phyloP scores from a whole-genome alignment of 2,888 invertebrate genomes.

The Cerceris ruficornis region DNA sequence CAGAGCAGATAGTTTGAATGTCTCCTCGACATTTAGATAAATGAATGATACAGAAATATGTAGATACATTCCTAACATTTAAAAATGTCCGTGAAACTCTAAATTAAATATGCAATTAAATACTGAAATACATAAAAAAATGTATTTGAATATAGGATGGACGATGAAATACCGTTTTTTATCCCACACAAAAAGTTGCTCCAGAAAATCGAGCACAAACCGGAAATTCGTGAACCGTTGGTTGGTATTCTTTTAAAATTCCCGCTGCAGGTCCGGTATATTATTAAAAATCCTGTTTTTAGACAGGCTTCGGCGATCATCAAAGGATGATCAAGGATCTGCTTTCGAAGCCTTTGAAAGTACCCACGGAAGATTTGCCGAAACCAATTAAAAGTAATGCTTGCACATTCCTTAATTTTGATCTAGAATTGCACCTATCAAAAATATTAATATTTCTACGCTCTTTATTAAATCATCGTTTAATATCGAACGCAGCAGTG shows the following conservation, averaged over 20 bases:
- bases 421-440: background rate
- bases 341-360: constrained; percentile 69
- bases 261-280: background rate
- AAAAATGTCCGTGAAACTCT: too few species aligned
- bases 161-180: constrained; percentile 83
- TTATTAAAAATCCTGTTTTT: constrained; percentile 49
- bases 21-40: too few species aligned
- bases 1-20: too few species aligned
- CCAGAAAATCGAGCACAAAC: constrained; percentile 85
- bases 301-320: constrained; percentile 84
- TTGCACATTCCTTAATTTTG: background rate
- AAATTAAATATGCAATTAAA: too few species aligned
- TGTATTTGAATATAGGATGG: constrained; percentile 3
- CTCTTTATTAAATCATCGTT: background rate
- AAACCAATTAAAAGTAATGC: constrained; percentile 3
- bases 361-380: background rate
- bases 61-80: too few species aligned
- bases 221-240: constrained; percentile 84
- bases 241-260: constrained; percentile 78
- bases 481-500: too few species aligned
- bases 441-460: background rate
- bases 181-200: constrained; percentile 85
- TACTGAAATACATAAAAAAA: too few species aligned
- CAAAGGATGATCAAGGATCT: constrained; percentile 80
- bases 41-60: too few species aligned